Base-by-base conservation (phyloP, 2,888 invertebrate genomes). In the Mythimna loreyi region DNA sequence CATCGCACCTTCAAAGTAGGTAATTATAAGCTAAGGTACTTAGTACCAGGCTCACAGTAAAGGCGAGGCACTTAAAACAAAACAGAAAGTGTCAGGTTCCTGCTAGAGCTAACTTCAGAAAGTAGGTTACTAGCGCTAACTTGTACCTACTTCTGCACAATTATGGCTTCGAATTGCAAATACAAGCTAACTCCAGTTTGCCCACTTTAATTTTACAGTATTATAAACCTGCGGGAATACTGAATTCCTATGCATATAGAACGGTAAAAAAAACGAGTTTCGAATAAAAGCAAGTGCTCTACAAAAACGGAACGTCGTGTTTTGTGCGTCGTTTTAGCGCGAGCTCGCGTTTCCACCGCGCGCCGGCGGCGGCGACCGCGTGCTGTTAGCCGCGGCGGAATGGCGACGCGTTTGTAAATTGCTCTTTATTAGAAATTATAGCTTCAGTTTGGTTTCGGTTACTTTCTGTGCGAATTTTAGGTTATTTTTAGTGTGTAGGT, bases 201-300 rank as follows among this genome's bases (percentile, higher is more conserved):
- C 57, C 36, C 58, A 50, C 59, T 80, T 80, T 63, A 75, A 80
- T 75, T 69, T 61, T 53, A 60, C 49, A 69, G 70, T 80, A 75
- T 78, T 80, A 66, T 75, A 66, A 76, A 75, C 65, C 62, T 66
- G 28, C 59, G 56, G 63, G 75, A 62, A 62, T 61, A 45, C 70
- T 57, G 60, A 33, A 57, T 63, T 69, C 63, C 70, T 78, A 66
- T 78, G 77, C 76, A 78, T 78, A 78, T 75, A 78, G 70, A 75
- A 70, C 66, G 63, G 43, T 53, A 66, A 70, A 70, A 75, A 80
- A 78, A 78, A 36, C 30, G 81, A 40, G 59, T 63, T 49, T 30
- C 56, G 49, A 80, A 80, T 78, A 80, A 69, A 78, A 63, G 53
- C 59, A 66, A 70, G 60, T 66, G 65, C 16, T 70, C 53, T 50